Evolutionary conservation across 1,140 invertebrate genomes (phyloP).

Genomic region (Pseudachorutes palmiensis): DNA sequence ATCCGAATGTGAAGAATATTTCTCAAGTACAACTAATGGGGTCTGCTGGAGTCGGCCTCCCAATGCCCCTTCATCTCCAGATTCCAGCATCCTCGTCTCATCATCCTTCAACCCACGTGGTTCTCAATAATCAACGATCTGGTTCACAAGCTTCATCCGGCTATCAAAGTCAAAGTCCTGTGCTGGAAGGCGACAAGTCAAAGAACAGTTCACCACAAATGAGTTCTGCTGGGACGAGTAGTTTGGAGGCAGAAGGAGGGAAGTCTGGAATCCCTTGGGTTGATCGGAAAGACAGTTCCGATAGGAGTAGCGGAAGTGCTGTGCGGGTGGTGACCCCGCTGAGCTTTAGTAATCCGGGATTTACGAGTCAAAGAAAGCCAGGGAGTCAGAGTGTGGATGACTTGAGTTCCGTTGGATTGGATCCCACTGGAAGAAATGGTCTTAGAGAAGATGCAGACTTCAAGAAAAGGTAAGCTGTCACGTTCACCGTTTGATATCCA

Average conservation of each 20-base stretch:
- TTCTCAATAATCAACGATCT: constrained; percentile 27
- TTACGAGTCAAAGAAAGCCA: constrained; percentile 23
- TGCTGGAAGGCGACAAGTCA: constrained; percentile 29
- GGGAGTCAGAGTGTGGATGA: constrained; percentile 34
- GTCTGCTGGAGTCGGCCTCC: constrained; percentile 39
- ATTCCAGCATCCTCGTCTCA: constrained; percentile 38
- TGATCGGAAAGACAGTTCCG: constrained; percentile 39
- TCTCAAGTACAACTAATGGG: constrained; percentile 42
- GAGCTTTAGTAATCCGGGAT: constrained; percentile 27
- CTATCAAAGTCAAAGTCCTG: constrained; percentile 36
- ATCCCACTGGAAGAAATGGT: background rate
- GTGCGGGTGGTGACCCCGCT: background rate
- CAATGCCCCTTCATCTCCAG: constrained; percentile 31
- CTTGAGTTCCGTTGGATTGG: constrained; percentile 30
- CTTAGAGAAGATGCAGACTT: constrained; percentile 14
- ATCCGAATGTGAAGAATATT: constrained; percentile 37
- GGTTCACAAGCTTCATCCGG: constrained; percentile 35
- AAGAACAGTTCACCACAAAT: constrained; percentile 3
- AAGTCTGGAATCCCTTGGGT: constrained; percentile 32
- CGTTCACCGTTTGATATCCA: too few relatives aligned
- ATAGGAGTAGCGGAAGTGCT: constrained; percentile 25
- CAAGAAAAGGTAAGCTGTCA: constrained; percentile 30
- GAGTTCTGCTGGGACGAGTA: background rate
- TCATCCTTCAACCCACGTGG: constrained; percentile 64
- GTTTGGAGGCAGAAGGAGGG: constrained; percentile 16